Evolutionary conservation across 2,113 vertebrate species (phyloP).

Genomic region (Columba janthina): DNA sequence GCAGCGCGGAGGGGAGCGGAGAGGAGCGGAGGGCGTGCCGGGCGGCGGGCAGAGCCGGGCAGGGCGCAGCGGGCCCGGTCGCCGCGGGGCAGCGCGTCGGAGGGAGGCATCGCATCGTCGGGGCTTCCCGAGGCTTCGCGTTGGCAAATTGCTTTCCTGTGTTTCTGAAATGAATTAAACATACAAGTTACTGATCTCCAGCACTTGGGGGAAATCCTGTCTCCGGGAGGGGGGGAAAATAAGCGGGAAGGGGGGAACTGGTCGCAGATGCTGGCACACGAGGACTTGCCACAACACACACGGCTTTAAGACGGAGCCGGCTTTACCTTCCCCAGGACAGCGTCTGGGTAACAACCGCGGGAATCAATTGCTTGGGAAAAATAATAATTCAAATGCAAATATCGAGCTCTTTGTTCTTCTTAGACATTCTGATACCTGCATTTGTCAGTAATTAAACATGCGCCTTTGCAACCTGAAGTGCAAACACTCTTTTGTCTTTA

Average conservation of each 20-base stretch:
- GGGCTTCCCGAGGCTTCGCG: conserved; percentile 68
- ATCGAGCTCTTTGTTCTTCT: conserved; percentile 71
- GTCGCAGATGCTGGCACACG: background rate
- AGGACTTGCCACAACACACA: background rate
- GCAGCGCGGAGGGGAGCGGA: background rate
- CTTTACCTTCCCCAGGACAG: background rate
- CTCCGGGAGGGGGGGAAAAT: background rate
- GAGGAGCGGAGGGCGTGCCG: background rate
- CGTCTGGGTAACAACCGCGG: conserved; percentile 24
- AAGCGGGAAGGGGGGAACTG: background rate
- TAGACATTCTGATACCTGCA: conserved; percentile 42
- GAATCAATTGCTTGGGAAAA: conserved; percentile 62
- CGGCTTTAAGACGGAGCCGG: background rate
- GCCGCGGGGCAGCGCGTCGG: conserved; percentile 16
- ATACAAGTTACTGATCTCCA: conserved; percentile 66
- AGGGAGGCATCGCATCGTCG: conserved; percentile 23
- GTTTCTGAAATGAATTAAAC: conserved; percentile 76
- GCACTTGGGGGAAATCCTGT: conserved; percentile 33
- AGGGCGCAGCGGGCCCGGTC: background rate
- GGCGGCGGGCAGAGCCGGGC: background rate
- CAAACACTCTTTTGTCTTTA: conserved; percentile 59
- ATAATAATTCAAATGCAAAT: conserved; percentile 73
- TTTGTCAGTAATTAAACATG: conserved; percentile 75
- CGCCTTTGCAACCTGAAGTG: conserved; percentile 69
- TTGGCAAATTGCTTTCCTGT: conserved; percentile 67